phyloP scores from a whole-genome alignment of 2,113 vertebrate species.

The Aegithalos caudatus region DNA sequence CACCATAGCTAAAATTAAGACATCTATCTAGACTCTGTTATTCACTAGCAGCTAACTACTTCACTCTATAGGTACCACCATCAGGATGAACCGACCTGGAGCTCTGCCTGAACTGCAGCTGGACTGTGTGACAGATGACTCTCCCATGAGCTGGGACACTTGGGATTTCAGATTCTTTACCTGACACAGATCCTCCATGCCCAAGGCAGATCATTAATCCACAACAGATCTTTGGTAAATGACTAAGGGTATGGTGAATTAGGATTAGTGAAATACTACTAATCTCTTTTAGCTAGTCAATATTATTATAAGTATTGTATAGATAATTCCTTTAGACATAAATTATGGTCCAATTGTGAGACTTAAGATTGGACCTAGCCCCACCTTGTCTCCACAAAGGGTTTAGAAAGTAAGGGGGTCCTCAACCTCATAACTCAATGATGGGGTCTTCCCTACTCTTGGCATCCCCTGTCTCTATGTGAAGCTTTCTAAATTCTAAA shows the following conservation, averaged over 20 bases:
- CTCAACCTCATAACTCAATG: accelerated
- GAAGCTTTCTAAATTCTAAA: background rate
- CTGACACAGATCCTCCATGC: background rate
- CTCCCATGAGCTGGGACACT: background rate
- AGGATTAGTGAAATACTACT: background rate
- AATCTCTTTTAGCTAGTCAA: background rate
- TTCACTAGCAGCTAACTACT: background rate
- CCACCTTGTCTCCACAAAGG: background rate
- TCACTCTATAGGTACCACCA: background rate
- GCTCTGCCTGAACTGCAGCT: background rate
- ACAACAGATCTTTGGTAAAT: background rate
- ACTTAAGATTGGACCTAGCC: background rate
- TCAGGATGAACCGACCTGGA: background rate
- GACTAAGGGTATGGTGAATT: background rate
- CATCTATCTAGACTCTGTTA: background rate
- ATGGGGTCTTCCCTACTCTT: background rate
- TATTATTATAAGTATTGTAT: background rate
- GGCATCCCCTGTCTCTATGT: background rate
- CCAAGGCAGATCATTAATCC: no score
- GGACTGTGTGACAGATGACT: background rate
- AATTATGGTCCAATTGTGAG: background rate
- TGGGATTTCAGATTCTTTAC: background rate
- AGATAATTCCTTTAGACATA: background rate
- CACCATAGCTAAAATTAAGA: background rate
- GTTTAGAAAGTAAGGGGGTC: background rate